These are phyloP conservation scores for Taxidea taxus DNA, from an alignment of 2,113 vertebrate species.

Conservation along the genomic window DNA sequence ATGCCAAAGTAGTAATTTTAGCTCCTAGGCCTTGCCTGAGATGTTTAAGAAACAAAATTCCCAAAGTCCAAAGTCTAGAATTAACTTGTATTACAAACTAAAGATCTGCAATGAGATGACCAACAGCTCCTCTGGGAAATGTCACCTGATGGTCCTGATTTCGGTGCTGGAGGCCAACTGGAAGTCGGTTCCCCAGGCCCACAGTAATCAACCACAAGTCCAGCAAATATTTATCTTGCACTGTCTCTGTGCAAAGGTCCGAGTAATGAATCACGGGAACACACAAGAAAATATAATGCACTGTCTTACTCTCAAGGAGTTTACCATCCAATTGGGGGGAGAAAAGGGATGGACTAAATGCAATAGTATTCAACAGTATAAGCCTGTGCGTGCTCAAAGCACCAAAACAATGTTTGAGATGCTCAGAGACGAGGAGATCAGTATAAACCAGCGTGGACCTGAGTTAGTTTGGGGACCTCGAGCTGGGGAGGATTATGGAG, in stretches of 20 bases:
- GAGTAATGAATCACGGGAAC: not conserved
- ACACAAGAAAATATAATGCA: not conserved
- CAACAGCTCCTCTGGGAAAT: slow-evolving; percentile 35
- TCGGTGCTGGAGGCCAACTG: not conserved
- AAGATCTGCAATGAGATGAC: not conserved
- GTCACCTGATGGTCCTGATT: not conserved
- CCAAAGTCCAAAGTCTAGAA: slow-evolving; percentile 52
- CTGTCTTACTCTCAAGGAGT: not conserved
- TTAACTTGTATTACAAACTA: not conserved
- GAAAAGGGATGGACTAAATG: not conserved
- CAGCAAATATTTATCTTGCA: slow-evolving; percentile 17
- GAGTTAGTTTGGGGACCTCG: not conserved
- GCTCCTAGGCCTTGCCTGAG: not conserved
- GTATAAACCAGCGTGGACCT: not conserved
- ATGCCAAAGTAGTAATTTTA: slow-evolving; percentile 57
- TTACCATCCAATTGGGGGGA: not conserved
- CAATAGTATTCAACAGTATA: not conserved
- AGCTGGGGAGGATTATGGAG: not conserved
- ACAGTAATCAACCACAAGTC: not conserved
- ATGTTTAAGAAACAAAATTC: slow-evolving; percentile 65
- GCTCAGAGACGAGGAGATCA: not conserved
- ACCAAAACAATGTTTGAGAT: not conserved
- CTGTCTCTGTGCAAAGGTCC: not conserved
- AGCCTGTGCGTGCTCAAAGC: not conserved
- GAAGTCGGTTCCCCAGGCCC: slow-evolving; percentile 27